Conservation (phyloP, 2,113 vertebrate genomes). For the Cavia porcellus region DNA sequence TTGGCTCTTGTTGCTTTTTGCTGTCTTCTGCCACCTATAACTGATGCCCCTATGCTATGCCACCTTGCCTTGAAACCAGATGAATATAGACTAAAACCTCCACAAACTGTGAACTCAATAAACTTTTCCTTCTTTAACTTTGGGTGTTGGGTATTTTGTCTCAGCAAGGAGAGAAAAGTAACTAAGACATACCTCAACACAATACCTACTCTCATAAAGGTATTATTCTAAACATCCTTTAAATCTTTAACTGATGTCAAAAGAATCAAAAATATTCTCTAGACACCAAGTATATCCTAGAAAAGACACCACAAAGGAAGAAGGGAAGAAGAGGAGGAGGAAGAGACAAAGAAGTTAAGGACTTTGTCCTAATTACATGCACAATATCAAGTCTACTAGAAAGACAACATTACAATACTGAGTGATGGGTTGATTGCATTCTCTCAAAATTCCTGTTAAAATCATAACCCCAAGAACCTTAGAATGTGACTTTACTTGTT, state of each 20-base stretch:
- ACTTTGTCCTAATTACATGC: background rate
- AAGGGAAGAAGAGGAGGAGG: background rate
- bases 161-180: no score
- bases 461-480: background rate
- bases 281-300: background rate
- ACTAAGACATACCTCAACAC: background rate
- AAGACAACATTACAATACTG: background rate
- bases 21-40: no score
- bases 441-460: background rate
- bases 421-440: background rate
- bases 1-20: no score
- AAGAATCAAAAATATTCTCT: constrained; percentile 15
- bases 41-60: no score
- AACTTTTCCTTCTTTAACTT: background rate
- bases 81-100: background rate
- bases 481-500: background rate
- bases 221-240: background rate
- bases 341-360: background rate
- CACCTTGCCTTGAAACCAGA: background rate
- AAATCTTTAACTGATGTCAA: background rate
- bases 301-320: background rate
- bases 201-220: background rate
- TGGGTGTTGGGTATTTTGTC: background rate
- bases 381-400: background rate
- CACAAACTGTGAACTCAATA: background rate